A percentile compares a stretch with the other conserved stretches of the same genome.
phyloP scores from a whole-genome alignment of 53 echinoderm and acorn worm genomes.

The Patiria pectinifera region DNA sequence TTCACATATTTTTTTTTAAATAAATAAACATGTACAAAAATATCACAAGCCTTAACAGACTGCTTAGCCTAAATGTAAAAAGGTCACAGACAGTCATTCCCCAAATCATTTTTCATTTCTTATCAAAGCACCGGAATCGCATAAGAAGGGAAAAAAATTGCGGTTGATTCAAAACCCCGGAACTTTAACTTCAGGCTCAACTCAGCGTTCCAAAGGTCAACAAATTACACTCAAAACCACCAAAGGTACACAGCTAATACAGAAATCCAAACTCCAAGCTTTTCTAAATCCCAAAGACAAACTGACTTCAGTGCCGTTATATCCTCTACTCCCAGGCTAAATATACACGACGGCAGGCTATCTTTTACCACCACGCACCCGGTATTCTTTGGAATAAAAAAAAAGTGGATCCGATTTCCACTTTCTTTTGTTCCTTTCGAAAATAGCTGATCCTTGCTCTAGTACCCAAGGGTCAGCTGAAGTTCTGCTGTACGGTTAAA shows the following conservation, averaged over 20 bases:
- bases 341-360: not conserved
- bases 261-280: constrained; percentile 17
- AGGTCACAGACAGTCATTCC: not conserved
- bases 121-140: not conserved
- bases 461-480: constrained; percentile 30
- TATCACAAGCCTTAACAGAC: too few relatives aligned
- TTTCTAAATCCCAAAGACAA: constrained; percentile 32
- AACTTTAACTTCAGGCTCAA: not conserved
- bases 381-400: not conserved
- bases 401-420: constrained; percentile 29
- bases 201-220: constrained; percentile 24
- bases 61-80: too few relatives aligned
- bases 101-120: not conserved
- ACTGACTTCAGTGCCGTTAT: constrained; percentile 21
- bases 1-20: too few relatives aligned
- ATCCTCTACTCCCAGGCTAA: not conserved
- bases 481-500: not conserved
- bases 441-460: not conserved
- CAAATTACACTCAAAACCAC: constrained; percentile 31
- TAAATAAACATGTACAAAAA: too few relatives aligned
- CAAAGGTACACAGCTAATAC: constrained; percentile 1
- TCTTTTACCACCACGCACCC: not conserved
- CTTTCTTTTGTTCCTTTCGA: constrained; percentile 1
- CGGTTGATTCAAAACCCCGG: not conserved
- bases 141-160: not conserved